Base-by-base conservation (phyloP, 2,113 vertebrate genomes). In the Eretmochelys imbricata region DNA sequence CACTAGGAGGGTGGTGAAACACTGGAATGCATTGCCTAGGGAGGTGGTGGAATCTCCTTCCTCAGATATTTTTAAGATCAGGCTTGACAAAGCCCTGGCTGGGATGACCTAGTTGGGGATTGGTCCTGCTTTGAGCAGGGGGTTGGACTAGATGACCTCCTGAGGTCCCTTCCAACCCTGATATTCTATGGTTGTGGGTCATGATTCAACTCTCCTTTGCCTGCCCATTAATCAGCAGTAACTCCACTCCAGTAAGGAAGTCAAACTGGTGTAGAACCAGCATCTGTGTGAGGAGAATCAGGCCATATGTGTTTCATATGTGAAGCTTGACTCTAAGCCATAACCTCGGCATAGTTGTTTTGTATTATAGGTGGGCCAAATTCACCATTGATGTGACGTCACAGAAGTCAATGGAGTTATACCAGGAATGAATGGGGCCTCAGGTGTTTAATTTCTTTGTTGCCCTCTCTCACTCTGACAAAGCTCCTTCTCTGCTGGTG, bases 211-310 rank as follows among this genome's bases (percentile, higher is more conserved):
- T 69, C 16, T 69, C 8, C 14, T 3, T 69, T 69, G 65, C 65
- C 13, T 1, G 5, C 35, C 65, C n/a, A 35, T 69, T 12, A 69
- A n/a, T 35, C 35, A n/a, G 35, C 9, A 69, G 3, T 69, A 69
- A 19, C 35, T 69, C 29, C 27, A 62, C 59, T 29, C 31, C 55
- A 69, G 14, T 35, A 1, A 51, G 46, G 42, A 4, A 84, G 42
- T n/a, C 35, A 12, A 5, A 13, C 20, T 62, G 24, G 53, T 82
- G 49, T 55, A 38, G 2, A 57, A 4, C 6, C 2, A 14, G 51
- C 0, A 0, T 22, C 80, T 51, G n/a, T 4, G 1, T 10, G 46
- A 19, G 17, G 81, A 48, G 57, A 91, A 31, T 65, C 62, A 35
- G 31, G 62, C 62, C 62, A 35, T 27, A 35, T 79, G 38, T 78